Evolutionary conservation across 2,113 vertebrate genomes (phyloP), one percentile per base, ranked within the genome.

Genomic region (Campylomormyrus tamandua): DNA sequence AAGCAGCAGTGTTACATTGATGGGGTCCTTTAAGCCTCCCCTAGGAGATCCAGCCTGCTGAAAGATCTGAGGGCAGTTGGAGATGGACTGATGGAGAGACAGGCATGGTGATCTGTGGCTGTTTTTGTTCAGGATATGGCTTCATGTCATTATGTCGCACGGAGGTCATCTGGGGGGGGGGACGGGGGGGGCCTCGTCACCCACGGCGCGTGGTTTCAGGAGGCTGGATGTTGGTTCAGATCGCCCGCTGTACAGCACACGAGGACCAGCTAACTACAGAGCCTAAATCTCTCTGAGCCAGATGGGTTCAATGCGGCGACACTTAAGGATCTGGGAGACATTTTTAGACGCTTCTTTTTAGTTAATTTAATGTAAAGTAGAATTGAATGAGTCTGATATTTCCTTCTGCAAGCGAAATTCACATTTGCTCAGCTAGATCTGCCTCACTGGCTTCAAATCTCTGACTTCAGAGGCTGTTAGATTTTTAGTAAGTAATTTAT

Each of bases 361-460:
- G 48, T 31, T 35, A 9, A 5, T 53, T 52, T 7, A 53, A 52
- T 87, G 31, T 31, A 35, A 52, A 87, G 21, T 45, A 84, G 42
- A 35, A 53, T 5, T 39, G 17, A 5, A 53, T 70, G 21, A 13
- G 42, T 8, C 46, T 45, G 58, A n/a, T 48, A 19, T 49, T 48
- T 77, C 66, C 62, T 80, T 49, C 70, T 45, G 45, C 62, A 80
- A 21, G 70, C 5, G n/a, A 89, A 89, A 89, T 31, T 46, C 27
- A 77, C 48, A 66, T 35, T 5, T 88, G 8, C 2, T 42, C 19
- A n/a, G 27, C 50, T 39, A 42, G 48, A 49, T 77, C 24, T 74
- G 80, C 50, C 87, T 46, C 90, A 66, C 62, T 70, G 13, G 52
- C 80, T 91, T 87, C 86, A 89, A 45, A 85, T 89, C 48, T 39